A percentile compares a stretch with the other conserved stretches of the same genome.
Evolutionary conservation across 2,113 vertebrate genomes (phyloP).

Genomic region (Eptesicus fuscus): DNA sequence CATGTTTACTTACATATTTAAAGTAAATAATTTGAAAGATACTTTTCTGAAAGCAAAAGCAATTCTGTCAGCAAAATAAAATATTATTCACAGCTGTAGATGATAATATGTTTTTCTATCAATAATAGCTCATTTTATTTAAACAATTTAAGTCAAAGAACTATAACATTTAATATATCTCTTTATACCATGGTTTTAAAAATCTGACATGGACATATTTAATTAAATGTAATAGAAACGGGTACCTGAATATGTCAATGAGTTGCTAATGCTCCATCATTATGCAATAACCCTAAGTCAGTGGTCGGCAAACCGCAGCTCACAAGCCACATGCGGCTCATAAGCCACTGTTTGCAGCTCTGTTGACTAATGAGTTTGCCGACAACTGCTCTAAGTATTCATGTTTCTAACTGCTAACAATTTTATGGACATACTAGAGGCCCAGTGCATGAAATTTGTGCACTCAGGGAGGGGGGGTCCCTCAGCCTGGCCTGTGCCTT

Average conservation of each 20-base stretch:
- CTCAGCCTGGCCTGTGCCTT: too few species aligned
- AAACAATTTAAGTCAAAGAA: conserved; percentile 54
- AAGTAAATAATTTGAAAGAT: conserved; percentile 34
- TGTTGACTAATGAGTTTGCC: too few species aligned
- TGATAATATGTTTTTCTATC: conserved; percentile 41
- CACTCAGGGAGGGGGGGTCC: too few species aligned
- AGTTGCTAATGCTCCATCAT: conserved; percentile 52
- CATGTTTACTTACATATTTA: conserved; percentile 17
- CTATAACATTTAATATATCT: conserved; percentile 2
- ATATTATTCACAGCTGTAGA: conserved; percentile 3
- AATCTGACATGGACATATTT: conserved; percentile 43
- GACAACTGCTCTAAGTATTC: conserved; percentile 38
- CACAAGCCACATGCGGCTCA: too few species aligned
- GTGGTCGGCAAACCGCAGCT: too few species aligned
- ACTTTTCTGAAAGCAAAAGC: conserved; percentile 28
- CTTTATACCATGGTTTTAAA: not conserved
- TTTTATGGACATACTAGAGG: conserved; percentile 19
- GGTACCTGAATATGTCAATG: conserved; percentile 53
- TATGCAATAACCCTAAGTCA: conserved; percentile 51
- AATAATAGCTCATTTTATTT: conserved; percentile 45
- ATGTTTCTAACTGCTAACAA: conserved; percentile 53
- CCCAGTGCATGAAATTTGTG: too few species aligned
- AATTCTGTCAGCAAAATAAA: conserved; percentile 24
- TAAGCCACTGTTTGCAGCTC: too few species aligned
- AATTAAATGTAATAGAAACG: conserved; percentile 54